Conservation (phyloP, 2,113 vertebrate species). For the Diadophis punctatus region DNA sequence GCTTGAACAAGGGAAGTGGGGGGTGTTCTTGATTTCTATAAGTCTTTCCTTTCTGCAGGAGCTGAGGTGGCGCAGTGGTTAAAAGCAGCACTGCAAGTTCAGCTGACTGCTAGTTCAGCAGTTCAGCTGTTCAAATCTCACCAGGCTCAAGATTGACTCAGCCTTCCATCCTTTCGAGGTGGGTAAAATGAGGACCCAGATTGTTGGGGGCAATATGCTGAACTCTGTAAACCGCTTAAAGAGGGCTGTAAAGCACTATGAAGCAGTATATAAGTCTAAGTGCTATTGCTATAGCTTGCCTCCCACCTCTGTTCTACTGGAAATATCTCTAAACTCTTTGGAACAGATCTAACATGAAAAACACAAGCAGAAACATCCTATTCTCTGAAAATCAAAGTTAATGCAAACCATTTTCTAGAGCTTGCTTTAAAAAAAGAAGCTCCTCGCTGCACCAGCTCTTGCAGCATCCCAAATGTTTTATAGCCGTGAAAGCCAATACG, state of each 20-base stretch:
- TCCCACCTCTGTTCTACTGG: not conserved
- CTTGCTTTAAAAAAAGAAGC: not conserved
- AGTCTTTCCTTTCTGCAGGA: not conserved
- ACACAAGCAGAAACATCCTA: not conserved
- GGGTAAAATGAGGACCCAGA: too few species aligned
- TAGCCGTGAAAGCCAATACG: not conserved
- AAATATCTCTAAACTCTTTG: not conserved
- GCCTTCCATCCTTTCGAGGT: too few species aligned
- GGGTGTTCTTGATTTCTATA: not conserved
- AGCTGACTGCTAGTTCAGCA: too few species aligned
- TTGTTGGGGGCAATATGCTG: too few species aligned
- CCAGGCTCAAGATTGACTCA: too few species aligned
- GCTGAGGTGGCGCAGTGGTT: too few species aligned
- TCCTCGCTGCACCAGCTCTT: not conserved
- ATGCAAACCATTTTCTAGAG: not conserved
- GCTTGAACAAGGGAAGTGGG: not conserved
- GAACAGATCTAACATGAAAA: not conserved
- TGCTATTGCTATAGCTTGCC: too few species aligned
- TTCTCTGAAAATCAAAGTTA: not conserved
- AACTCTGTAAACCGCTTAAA: too few species aligned
- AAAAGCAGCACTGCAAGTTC: too few species aligned
- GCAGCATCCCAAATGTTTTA: not conserved
- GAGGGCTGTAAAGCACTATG: too few species aligned
- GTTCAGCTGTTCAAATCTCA: too few species aligned
- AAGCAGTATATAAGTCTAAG: too few species aligned